A percentile compares a stretch with the other conserved stretches of the same genome.
Evolutionary conservation across 2,797 vertebrate genomes (phyloP).

Genomic region (Ctenosaura bakeri): DNA sequence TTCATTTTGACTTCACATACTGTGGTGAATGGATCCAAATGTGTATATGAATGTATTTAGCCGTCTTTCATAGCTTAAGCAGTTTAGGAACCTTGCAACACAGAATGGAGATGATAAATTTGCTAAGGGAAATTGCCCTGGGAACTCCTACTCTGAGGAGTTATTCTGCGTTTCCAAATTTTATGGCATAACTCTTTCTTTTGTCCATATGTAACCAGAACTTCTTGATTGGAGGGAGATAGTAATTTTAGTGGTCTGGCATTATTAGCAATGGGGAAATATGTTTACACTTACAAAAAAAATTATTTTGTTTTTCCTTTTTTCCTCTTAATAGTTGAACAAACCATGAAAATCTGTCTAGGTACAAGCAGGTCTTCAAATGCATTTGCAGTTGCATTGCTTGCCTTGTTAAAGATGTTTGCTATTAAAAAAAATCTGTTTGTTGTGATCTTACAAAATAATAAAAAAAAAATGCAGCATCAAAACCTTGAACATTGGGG

Average conservation of each 20-base stretch:
- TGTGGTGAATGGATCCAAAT: constrained; percentile 81
- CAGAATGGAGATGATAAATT: constrained; percentile 79
- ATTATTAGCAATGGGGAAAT: constrained; percentile 77
- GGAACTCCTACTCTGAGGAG: constrained; percentile 73
- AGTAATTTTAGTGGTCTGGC: constrained; percentile 70
- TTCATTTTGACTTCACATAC: constrained; percentile 74
- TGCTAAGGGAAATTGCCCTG: constrained; percentile 73
- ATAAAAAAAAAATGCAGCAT: constrained; percentile 67
- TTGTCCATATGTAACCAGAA: constrained; percentile 76
- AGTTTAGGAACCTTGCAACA: constrained; percentile 79
- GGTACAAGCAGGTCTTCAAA: constrained; percentile 74
- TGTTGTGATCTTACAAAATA: constrained; percentile 71
- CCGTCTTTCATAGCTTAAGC: constrained; percentile 80
- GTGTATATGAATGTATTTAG: constrained; percentile 81
- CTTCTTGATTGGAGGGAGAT: constrained; percentile 78
- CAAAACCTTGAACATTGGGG: constrained; percentile 65
- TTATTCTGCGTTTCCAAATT: constrained; percentile 70
- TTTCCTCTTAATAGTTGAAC: constrained; percentile 76
- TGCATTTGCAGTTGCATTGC: constrained; percentile 73
- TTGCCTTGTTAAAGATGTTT: constrained; percentile 77
- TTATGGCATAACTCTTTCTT: constrained; percentile 73
- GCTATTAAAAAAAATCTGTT: constrained; percentile 64
- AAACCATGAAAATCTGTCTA: constrained; percentile 74
- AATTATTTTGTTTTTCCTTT: constrained; percentile 55
- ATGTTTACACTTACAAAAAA: constrained; percentile 73